phyloP scores from a whole-genome alignment of 2,113 vertebrate species.

The Nicator chloris region DNA sequence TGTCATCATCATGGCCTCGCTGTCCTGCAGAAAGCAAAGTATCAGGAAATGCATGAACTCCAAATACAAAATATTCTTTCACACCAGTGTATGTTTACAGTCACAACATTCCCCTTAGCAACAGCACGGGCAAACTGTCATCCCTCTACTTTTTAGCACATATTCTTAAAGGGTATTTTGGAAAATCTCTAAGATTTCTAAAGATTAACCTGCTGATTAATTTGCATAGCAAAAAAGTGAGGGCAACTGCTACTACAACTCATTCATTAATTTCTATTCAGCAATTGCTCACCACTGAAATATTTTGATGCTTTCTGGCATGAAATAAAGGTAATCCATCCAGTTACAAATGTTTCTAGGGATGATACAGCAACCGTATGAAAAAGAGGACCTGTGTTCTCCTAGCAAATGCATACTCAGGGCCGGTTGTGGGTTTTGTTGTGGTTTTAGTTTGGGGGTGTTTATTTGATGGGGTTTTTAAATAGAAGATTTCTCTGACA shows the following conservation, averaged over 20 bases:
- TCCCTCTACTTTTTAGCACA: neutral
- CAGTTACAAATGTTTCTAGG: neutral
- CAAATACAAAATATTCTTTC: neutral
- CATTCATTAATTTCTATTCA: neutral
- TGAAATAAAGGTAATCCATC: neutral
- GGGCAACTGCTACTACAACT: neutral
- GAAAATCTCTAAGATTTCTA: neutral
- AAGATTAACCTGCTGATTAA: neutral
- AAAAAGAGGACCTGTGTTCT: neutral
- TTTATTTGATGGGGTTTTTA: neutral
- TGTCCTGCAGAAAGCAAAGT: conserved; percentile 55
- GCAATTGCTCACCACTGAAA: neutral
- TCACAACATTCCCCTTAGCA: neutral
- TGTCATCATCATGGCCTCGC: conserved; percentile 74
- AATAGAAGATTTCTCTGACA: neutral
- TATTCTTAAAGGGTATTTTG: neutral
- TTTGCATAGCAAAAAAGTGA: neutral
- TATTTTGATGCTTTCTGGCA: neutral
- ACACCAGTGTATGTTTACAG: neutral
- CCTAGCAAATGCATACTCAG: neutral
- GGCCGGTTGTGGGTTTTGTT: neutral
- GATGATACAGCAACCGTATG: neutral
- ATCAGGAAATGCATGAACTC: neutral
- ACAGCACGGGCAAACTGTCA: neutral
- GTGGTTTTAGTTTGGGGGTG: neutral